Conservation (phyloP, 2,888 invertebrate species). For the Nomada flava region DNA sequence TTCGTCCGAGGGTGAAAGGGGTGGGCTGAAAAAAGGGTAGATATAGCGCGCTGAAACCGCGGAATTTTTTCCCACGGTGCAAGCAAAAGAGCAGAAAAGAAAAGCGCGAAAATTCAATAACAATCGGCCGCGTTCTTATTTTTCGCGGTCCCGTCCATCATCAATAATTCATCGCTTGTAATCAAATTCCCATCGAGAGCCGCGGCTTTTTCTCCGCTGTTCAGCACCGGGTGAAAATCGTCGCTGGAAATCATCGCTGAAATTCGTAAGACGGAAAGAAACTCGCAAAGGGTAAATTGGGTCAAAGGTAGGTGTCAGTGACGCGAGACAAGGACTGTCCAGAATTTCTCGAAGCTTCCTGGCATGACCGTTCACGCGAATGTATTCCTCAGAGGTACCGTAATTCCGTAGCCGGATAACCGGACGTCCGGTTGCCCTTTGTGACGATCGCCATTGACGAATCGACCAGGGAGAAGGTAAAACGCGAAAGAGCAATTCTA, state of each 20-base stretch:
- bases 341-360: slow-evolving; percentile 20
- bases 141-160: slow-evolving; percentile 34
- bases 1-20: not conserved
- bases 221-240: not conserved
- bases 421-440: slow-evolving; percentile 57
- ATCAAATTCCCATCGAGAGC: slow-evolving; percentile 45
- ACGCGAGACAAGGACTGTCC: slow-evolving; percentile 18
- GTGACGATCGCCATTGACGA: slow-evolving; percentile 52
- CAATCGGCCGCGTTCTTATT: slow-evolving; percentile 36
- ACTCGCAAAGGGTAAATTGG: not conserved
- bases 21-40: not conserved
- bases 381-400: slow-evolving; percentile 57
- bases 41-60: not conserved
- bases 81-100: slow-evolving; percentile 16
- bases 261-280: not conserved
- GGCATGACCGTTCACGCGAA: slow-evolving; percentile 31
- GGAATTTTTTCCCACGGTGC: not conserved
- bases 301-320: not conserved
- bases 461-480: slow-evolving; percentile 30
- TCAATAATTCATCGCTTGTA: slow-evolving; percentile 52
- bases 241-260: not conserved
- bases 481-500: slow-evolving; percentile 31
- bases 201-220: slow-evolving; percentile 14
- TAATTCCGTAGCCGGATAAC: slow-evolving; percentile 59
- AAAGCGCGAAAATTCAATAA: slow-evolving; percentile 21